Conservation (phyloP, 2,797 vertebrate genomes). For the Acrossocheilus fasciatus region DNA sequence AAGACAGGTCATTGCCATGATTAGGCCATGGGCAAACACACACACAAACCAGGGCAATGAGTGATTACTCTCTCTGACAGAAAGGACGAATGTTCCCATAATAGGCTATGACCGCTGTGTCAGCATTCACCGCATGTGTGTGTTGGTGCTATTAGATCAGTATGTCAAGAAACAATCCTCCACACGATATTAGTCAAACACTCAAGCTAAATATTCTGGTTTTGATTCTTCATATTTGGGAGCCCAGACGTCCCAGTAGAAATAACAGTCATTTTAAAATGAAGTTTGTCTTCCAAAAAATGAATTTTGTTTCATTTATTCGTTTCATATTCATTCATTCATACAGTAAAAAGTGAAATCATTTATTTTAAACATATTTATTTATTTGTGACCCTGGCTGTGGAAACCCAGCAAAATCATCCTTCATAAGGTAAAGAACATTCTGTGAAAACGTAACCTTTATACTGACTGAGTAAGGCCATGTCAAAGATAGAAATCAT, state of each 20-base stretch:
- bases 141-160: slow-evolving; percentile 44
- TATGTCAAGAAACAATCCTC: slow-evolving; percentile 32
- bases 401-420: no score
- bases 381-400: neutral
- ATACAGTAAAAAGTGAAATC: neutral
- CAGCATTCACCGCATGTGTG: slow-evolving; percentile 37
- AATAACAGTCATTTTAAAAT: neutral
- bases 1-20: slow-evolving; percentile 63
- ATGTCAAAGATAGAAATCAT: no score
- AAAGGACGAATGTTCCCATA: slow-evolving; percentile 59
- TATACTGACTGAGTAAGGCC: no score
- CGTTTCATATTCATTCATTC: neutral
- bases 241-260: neutral
- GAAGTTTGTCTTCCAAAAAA: neutral
- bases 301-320: neutral
- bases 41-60: slow-evolving; percentile 43
- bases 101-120: slow-evolving; percentile 50
- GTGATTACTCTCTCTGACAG: slow-evolving; percentile 45
- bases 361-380: neutral
- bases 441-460: no score
- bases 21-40: slow-evolving; percentile 58
- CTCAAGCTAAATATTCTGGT: neutral
- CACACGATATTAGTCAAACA: slow-evolving; percentile 35
- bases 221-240: slow-evolving; percentile 7
- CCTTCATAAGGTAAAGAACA: no score